A percentile compares a stretch with the other conserved stretches of the same genome.
These are phyloP conservation scores for Danionella cerebrum DNA, from an alignment of 2,113 vertebrate genomes.

Conservation along the genomic window DNA sequence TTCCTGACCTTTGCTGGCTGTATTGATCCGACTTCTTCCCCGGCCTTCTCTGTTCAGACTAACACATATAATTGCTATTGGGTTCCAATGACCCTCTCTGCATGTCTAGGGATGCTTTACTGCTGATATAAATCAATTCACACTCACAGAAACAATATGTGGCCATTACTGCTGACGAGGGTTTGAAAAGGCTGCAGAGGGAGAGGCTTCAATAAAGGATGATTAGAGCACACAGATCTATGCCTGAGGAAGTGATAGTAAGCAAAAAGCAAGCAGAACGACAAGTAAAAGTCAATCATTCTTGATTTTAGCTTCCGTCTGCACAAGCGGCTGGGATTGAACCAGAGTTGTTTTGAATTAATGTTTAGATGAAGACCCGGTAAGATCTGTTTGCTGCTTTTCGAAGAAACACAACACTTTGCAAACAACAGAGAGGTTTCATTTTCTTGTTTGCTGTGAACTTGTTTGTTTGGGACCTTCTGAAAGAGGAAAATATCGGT, in stretches of 20 bases:
- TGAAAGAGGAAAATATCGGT: not conserved
- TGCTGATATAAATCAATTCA: constrained; percentile 72
- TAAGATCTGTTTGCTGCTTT: constrained; percentile 1
- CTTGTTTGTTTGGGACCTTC: not conserved
- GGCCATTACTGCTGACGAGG: constrained; percentile 70
- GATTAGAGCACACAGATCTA: constrained; percentile 57
- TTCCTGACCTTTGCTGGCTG: constrained; percentile 65
- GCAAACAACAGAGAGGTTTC: not conserved
- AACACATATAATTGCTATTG: constrained; percentile 73
- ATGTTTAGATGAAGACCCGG: constrained; percentile 7
- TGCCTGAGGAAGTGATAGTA: constrained; percentile 46
- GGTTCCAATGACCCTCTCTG: constrained; percentile 65
- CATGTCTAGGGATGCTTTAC: constrained; percentile 62
- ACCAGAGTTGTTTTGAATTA: not conserved
- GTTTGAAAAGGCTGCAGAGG: constrained; percentile 55
- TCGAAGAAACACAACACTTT: not conserved
- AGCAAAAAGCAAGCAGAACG: constrained; percentile 35
- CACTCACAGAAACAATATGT: constrained; percentile 74
- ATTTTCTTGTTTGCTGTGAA: not conserved
- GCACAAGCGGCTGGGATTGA: not conserved
- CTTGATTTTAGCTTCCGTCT: constrained; percentile 31
- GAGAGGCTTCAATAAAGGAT: constrained; percentile 63
- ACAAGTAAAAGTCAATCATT: constrained; percentile 41
- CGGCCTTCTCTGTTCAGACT: constrained; percentile 67
- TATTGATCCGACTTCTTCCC: constrained; percentile 66